A percentile compares a stretch with the other conserved stretches of the same genome.
Conservation (phyloP, 2,113 vertebrate genomes). For the Orthonyx spaldingii region DNA sequence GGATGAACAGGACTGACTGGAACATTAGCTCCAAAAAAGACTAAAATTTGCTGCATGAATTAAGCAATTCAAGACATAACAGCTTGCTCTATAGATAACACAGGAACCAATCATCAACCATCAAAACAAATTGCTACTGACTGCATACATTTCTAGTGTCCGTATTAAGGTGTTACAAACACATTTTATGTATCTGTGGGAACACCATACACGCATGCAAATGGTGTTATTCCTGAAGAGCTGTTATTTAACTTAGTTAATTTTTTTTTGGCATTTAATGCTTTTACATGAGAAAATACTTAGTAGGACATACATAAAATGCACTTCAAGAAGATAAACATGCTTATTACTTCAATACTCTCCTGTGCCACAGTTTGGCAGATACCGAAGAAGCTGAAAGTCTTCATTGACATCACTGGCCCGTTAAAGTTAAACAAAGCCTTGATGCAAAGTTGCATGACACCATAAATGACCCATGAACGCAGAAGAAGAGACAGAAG, state of each 20-base stretch:
- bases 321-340: background rate
- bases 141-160: background rate
- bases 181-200: background rate
- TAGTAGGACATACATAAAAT: background rate
- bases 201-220: background rate
- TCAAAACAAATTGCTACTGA: background rate
- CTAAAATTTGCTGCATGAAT: background rate
- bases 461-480: background rate
- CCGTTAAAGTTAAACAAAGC: background rate
- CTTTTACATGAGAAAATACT: background rate
- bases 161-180: background rate
- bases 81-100: background rate
- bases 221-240: background rate
- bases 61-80: background rate
- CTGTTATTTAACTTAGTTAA: background rate
- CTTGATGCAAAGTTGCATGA: background rate
- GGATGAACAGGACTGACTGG: background rate
- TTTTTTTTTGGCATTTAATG: background rate
- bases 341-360: background rate
- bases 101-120: background rate
- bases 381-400: background rate
- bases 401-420: background rate
- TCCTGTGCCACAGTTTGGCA: background rate
- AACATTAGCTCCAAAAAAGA: background rate
- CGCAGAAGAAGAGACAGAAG: background rate